These are phyloP conservation scores for Leuctra nigra DNA, from an alignment of 2,888 invertebrate species.

Conservation along the genomic window DNA sequence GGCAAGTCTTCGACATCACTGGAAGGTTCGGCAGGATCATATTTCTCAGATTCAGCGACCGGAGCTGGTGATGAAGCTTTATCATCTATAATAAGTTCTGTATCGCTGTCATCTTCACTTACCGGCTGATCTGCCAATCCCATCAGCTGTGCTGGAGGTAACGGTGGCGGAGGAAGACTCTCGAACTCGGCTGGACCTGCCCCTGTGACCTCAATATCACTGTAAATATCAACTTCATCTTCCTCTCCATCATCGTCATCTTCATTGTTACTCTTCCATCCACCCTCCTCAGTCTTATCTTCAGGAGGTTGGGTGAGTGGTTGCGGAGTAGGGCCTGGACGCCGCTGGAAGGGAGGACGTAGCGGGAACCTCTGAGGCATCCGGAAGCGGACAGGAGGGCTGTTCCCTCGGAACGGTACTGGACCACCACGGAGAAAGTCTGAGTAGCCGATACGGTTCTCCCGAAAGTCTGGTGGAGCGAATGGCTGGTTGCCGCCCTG, in stretches of 20 bases:
- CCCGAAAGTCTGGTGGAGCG: not conserved
- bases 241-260: slow-evolving; percentile 38
- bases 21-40: slow-evolving; percentile 51
- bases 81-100: slow-evolving; percentile 51
- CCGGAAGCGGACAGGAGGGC: slow-evolving; percentile 32
- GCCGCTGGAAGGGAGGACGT: not conserved
- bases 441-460: slow-evolving; percentile 25
- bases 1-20: slow-evolving; percentile 36
- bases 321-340: slow-evolving; percentile 26
- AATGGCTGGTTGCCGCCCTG: slow-evolving; percentile 10
- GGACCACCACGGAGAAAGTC: slow-evolving; percentile 26
- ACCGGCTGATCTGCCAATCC: slow-evolving; percentile 38
- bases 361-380: slow-evolving; percentile 20
- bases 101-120: slow-evolving; percentile 50
- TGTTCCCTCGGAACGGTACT: slow-evolving; percentile 23
- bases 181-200: slow-evolving; percentile 16
- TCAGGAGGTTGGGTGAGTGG: slow-evolving; percentile 17
- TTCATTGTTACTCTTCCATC: slow-evolving; percentile 15
- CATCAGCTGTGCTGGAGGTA: slow-evolving; percentile 34
- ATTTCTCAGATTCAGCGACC: slow-evolving; percentile 40
- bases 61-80: slow-evolving; percentile 18
- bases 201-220: slow-evolving; percentile 40
- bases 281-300: slow-evolving; percentile 20
- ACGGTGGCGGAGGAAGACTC: slow-evolving; percentile 32
- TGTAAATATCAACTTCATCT: slow-evolving; percentile 56